Base-by-base conservation (phyloP, 1,140 invertebrate species). In the Drosophila nannoptera region DNA sequence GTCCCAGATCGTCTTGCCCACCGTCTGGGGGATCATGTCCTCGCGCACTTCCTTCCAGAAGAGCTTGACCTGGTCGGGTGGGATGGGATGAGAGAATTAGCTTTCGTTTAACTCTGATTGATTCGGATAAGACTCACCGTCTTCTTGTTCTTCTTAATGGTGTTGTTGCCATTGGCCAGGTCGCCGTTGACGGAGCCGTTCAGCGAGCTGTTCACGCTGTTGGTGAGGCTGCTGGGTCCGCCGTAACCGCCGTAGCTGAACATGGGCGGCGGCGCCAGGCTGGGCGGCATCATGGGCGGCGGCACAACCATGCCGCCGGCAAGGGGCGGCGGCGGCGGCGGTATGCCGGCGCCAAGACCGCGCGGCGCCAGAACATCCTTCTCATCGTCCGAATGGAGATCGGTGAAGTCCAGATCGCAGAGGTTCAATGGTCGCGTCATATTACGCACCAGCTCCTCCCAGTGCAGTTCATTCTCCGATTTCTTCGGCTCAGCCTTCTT, bases 31-130 rank as follows among this genome's bases (percentile, higher is more conserved):
- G 12, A 94, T 92, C 14, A 94, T 93, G 88, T 97, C 96, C 69
- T 98, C 96, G 68, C 95, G 92, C 5, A 97, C 94, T 91, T 99
- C 97, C 88, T 96, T 96, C 98, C 98, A 99, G 90, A 99, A 99
- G n/a, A 99, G 91, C 91, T 99, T 99, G 4, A 99, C 89, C 89
- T 90, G 35, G 5, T 31, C 6, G 5, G 7, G 2, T n/a, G n/a
- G 16, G 11, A 38, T 31, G 1, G 2, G 7, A 4, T 7, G 38
- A 9, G 35, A 46, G 0, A 11, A 6, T 45, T 22, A 22, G 22
- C 22, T 22, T 22, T 22, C 22, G 22, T 22, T 22, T n/a, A n/a
- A n/a, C n/a, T n/a, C 1, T 22, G 22, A 22, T 2, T 22, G 22
- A 22, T 22, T 22, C 22, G 22, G 1, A 22, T 2, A 22, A 22